Base-by-base conservation (phyloP, 2,797 vertebrate species). In the Psittacula echo region DNA sequence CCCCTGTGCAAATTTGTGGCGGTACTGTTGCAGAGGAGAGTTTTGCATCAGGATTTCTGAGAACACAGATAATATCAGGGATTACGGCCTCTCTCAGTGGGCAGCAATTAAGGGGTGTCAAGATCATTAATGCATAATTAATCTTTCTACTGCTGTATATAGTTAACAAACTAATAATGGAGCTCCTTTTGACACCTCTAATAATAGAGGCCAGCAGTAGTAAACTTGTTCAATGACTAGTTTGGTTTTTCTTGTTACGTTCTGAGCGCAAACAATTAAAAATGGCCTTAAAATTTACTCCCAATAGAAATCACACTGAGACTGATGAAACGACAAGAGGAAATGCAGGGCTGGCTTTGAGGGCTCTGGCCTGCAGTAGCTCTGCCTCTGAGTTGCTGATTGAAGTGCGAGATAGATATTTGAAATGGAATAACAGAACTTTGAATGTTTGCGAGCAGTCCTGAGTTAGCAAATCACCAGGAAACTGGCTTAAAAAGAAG, bases 51-150 rank as follows among this genome's bases (percentile, higher is more conserved):
- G 39, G 53, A 65, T 77, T 77, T 64, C 73, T 53, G 65, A 85
- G 72, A 60, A 50, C 27, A 6, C 2, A 66, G 89, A 29, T 94
- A 73, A 62, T 81, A 73, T 62, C 42, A 34, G 66, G 47, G 73
- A 67, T 32, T 79, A 24, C 53, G 67, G 77, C 88, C 87, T 88
- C 87, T 76, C 30, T 91, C 88, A 68, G 66, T 22, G 47, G 62
- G 90, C 47, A 94, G 81, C 86, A 90, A 90, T 94, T 95, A 95
- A 78, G 72, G 91, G 45, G 32, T 95, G 88, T 90, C 81, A 75
- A 65, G 88, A 92, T 87, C 78, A 85, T 89, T 90, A 95, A 93
- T 54, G 62, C 75, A 50, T 90, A 94, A 95, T 96, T 90, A 92
- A 96, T 94, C 30, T 82, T 94, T 75, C 72, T 47, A 13, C 60